Evolutionary conservation across 2,113 vertebrate genomes (phyloP), one percentile per base, ranked within the genome.

Genomic region (Mugil cephalus): DNA sequence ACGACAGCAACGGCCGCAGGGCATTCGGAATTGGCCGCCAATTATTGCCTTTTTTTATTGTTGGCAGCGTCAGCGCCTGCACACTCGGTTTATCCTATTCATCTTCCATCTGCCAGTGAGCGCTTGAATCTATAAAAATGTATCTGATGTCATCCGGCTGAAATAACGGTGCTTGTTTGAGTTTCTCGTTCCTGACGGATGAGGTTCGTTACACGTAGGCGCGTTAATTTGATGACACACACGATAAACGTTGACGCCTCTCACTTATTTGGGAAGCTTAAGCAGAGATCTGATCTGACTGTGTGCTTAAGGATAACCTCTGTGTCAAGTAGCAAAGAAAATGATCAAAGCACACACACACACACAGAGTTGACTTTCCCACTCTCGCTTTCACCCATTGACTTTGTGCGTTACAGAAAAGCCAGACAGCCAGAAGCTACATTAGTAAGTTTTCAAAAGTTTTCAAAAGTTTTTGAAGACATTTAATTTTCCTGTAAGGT

Each of bases 301-400:
- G 24, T 30, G 24, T 30, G 24, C 24, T 30, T 30, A 30, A 30
- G 24, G 24, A 30, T 30, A 30, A 30, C 24, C 24, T 30, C 24
- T 5, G 24, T 30, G 24, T 30, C 24, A 48, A 21, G n/a, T 14
- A 48, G 34, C 40, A 35, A 8, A 14, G 0, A 50, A 36, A 48
- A 15, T 62, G 52, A 64, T 69, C 50, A 56, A 63, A 56, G 50
- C 12, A 17, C 13, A 40, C 15, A 59, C 13, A 40, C 15, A 59
- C 24, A 30, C 24, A 30, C 24, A 30, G 24, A 1, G 17, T 39
- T 53, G 17, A 40, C 13, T 21, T 39, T 45, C 45, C 30, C 35
- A 55, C 11, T 38, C 12, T n/a, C n/a, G 51, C 10, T 36, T 45
- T 64, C 51, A 64, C n/a, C 21, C 9, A 6, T 8, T 38, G 7